Conservation (phyloP, 2,113 vertebrate species). For the Gyps fulvus region DNA sequence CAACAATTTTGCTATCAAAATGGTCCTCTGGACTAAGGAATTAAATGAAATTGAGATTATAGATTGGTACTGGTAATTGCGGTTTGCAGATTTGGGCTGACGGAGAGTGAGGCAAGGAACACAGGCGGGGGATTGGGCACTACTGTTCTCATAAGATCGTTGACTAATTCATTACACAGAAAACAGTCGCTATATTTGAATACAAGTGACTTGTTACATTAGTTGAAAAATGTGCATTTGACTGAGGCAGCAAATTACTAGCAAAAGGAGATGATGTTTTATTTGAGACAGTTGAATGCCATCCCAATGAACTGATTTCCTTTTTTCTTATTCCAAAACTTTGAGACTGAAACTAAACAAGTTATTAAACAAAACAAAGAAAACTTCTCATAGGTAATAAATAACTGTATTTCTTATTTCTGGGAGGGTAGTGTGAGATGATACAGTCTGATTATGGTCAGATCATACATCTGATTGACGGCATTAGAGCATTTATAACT, state of each 20-base stretch:
- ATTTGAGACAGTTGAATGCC: background rate
- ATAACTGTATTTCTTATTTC: background rate
- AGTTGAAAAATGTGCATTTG: background rate
- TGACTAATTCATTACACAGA: background rate
- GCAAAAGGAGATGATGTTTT: background rate
- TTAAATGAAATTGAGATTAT: background rate
- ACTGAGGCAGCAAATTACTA: background rate
- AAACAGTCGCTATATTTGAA: background rate
- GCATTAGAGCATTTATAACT: background rate
- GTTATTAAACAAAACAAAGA: background rate
- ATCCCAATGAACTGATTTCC: background rate
- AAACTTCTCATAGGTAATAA: background rate
- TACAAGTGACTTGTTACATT: background rate
- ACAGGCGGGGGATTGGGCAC: background rate
- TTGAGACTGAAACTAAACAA: background rate
- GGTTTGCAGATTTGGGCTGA: background rate
- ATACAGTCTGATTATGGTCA: background rate
- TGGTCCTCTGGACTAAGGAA: background rate
- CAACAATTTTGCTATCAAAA: background rate
- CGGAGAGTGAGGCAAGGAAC: background rate
- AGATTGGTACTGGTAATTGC: background rate
- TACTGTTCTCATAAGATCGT: background rate
- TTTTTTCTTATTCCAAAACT: background rate
- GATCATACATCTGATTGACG: background rate
- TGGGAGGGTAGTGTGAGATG: background rate